A percentile compares a stretch with the other conserved stretches of the same genome.
Conservation (phyloP, 2,888 invertebrate species). For the Geophilus truncorum region DNA sequence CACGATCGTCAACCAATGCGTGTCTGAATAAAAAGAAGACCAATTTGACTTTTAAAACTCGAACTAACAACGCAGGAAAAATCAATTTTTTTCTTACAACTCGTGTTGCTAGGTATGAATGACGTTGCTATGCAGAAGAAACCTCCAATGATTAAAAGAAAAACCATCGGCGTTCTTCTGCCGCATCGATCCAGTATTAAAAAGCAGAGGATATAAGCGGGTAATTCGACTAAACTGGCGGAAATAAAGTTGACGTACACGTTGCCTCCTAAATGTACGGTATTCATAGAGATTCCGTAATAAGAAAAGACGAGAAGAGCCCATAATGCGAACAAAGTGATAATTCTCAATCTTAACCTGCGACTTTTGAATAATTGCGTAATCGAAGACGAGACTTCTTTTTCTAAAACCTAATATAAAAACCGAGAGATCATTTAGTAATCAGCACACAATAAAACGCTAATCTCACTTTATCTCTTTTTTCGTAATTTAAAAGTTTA, state of each 20-base stretch:
- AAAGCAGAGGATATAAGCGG: conserved; percentile 37
- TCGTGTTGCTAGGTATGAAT: conserved; percentile 19
- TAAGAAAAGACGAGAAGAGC: conserved; percentile 36
- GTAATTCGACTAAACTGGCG: conserved; percentile 37
- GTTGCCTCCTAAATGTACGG: conserved; percentile 37
- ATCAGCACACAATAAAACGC: neutral
- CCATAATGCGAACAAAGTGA: neutral
- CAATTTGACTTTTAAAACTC: too few relatives aligned
- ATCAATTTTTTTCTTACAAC: too few relatives aligned
- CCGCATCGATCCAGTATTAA: conserved; percentile 36
- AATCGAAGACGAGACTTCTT: neutral
- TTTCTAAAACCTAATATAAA: neutral
- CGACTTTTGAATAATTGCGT: neutral
- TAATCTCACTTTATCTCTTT: neutral
- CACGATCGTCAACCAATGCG: too few relatives aligned
- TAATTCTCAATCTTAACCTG: neutral
- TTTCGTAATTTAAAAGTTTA: conserved; percentile 44
- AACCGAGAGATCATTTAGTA: neutral
- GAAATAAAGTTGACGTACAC: conserved; percentile 36
- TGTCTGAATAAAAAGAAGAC: too few relatives aligned
- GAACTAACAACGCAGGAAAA: too few relatives aligned
- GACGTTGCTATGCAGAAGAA: neutral
- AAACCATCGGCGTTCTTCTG: conserved; percentile 30
- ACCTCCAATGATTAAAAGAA: conserved; percentile 34
- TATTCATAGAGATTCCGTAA: conserved; percentile 39